Evolutionary conservation across 1,140 invertebrate species (phyloP).

Genomic region (Sipha flava): DNA sequence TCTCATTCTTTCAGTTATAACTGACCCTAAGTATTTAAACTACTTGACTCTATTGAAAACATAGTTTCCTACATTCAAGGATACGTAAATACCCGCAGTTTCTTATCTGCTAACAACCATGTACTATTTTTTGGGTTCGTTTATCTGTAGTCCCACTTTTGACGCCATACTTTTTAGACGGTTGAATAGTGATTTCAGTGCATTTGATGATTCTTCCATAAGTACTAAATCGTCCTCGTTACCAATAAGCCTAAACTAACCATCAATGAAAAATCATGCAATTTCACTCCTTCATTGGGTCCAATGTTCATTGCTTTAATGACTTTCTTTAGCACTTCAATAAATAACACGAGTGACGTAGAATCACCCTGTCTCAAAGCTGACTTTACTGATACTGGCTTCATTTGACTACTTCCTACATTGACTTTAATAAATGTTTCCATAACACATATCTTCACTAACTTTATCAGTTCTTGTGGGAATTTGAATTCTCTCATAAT

Average conservation of each 20-base stretch:
- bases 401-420: neutral
- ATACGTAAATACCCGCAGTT: neutral
- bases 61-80: neutral
- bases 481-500: neutral
- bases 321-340: neutral
- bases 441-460: neutral
- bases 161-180: neutral
- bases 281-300: neutral
- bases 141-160: neutral
- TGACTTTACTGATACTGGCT: neutral
- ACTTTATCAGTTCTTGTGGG: too few species aligned
- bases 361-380: neutral
- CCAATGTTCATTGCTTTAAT: neutral
- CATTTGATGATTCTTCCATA: neutral
- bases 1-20: too few species aligned
- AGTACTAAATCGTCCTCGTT: neutral
- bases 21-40: neutral
- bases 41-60: too few species aligned
- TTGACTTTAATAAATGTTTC: neutral
- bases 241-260: neutral
- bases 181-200: neutral
- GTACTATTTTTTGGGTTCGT: neutral
- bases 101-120: neutral
- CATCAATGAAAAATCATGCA: neutral
- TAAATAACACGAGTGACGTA: neutral